These are phyloP conservation scores for Sebastes fasciatus DNA, from an alignment of 2,113 vertebrate species.

Conservation along the genomic window DNA sequence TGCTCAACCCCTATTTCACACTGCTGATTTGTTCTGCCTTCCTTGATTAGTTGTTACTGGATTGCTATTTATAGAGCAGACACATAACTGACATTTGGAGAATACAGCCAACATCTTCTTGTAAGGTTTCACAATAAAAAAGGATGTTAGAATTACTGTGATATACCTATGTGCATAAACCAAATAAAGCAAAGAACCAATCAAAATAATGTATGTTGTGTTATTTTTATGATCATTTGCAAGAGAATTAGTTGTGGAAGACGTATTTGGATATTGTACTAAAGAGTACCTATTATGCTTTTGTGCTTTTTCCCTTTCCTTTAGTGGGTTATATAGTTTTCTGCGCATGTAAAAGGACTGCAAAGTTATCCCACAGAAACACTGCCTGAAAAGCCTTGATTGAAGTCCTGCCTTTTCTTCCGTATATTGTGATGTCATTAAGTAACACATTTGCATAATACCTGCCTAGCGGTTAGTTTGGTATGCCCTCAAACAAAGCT, in stretches of 20 bases:
- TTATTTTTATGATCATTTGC: constrained; percentile 14
- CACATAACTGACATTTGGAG: constrained; percentile 10
- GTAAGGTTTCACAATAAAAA: not conserved
- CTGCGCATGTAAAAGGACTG: no score
- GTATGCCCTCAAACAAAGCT: no score
- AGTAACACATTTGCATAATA: no score
- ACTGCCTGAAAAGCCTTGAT: no score
- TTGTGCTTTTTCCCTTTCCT: no score
- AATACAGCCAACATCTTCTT: not conserved
- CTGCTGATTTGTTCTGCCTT: not conserved
- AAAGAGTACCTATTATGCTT: no score
- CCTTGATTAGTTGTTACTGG: not conserved
- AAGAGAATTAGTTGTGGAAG: not conserved
- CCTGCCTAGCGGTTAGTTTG: no score
- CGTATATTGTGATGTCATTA: no score
- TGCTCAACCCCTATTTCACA: not conserved
- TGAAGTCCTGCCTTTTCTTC: no score
- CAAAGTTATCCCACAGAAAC: no score
- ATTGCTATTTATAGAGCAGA: constrained; percentile 6
- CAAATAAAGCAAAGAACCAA: not conserved
- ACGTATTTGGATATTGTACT: not conserved
- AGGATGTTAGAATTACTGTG: not conserved
- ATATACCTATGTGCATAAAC: not conserved
- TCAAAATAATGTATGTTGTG: not conserved
- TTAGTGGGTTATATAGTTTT: no score